These are phyloP conservation scores for Podarcis muralis DNA, from an alignment of 2,113 vertebrate species.

Conservation along the genomic window DNA sequence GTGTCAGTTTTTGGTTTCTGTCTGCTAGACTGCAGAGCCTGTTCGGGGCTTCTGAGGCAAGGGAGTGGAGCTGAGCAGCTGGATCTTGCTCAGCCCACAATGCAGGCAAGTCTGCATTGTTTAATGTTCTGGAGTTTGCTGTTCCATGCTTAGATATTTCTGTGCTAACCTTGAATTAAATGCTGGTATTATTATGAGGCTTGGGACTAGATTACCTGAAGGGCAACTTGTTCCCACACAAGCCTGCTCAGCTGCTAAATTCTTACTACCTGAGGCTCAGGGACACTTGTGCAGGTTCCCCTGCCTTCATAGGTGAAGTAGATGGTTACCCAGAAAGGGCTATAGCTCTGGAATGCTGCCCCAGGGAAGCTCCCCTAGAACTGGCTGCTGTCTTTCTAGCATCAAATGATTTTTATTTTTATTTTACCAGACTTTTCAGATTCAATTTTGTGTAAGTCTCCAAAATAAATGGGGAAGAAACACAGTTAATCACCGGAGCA, in stretches of 20 bases:
- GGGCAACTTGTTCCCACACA: too few species aligned
- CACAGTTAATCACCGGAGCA: neutral
- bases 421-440: neutral
- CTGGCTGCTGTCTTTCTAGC: neutral
- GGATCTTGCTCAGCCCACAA: too few species aligned
- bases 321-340: neutral
- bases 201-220: neutral
- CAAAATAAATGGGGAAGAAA: neutral
- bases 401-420: neutral
- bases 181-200: neutral
- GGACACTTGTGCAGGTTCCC: neutral
- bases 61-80: too few species aligned
- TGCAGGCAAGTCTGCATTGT: too few species aligned
- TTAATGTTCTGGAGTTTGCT: neutral
- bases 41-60: too few species aligned
- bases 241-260: neutral
- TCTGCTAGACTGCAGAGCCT: too few species aligned
- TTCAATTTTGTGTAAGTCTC: neutral
- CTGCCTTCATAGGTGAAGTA: neutral
- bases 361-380: neutral
- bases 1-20: too few species aligned
- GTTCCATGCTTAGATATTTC: neutral
- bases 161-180: neutral
- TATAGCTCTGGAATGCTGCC: neutral
- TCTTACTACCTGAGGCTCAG: neutral